phyloP scores from a whole-genome alignment of 2,797 vertebrate genomes.

The Salarias fasciatus region DNA sequence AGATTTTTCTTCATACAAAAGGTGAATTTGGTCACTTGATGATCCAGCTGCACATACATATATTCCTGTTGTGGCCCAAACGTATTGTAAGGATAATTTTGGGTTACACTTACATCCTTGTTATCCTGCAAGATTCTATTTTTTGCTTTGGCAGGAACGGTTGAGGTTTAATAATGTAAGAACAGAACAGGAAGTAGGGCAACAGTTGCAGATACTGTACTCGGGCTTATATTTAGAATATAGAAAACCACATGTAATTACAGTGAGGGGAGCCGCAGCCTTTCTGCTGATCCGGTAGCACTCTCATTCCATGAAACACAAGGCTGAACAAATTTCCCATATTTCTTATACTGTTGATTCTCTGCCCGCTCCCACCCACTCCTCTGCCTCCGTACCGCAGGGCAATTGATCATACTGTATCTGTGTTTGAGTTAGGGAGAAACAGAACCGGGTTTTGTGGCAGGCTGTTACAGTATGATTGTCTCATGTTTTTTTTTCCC shows the following conservation, averaged over 20 bases:
- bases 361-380: constrained; percentile 45
- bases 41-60: too few relatives aligned
- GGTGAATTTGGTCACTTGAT: too few relatives aligned
- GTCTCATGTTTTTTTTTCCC: constrained; percentile 58
- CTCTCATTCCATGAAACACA: constrained; percentile 49
- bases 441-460: constrained; percentile 50
- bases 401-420: constrained; percentile 37
- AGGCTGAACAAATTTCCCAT: constrained; percentile 44
- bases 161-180: constrained; percentile 42
- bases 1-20: too few relatives aligned
- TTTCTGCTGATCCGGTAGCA: constrained; percentile 52
- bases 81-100: background rate
- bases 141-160: constrained; percentile 15
- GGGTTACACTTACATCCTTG: background rate
- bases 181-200: constrained; percentile 26
- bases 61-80: background rate
- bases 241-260: constrained; percentile 75
- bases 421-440: constrained; percentile 4
- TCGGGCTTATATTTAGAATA: constrained; percentile 70
- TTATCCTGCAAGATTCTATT: too few relatives aligned
- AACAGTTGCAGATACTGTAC: constrained; percentile 39
- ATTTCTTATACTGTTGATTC: constrained; percentile 54
- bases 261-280: constrained; percentile 62
- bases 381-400: constrained; percentile 36
- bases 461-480: constrained; percentile 54